Evolutionary conservation across 2,888 invertebrate species (phyloP).

Genomic region (Metacarcinus magister): DNA sequence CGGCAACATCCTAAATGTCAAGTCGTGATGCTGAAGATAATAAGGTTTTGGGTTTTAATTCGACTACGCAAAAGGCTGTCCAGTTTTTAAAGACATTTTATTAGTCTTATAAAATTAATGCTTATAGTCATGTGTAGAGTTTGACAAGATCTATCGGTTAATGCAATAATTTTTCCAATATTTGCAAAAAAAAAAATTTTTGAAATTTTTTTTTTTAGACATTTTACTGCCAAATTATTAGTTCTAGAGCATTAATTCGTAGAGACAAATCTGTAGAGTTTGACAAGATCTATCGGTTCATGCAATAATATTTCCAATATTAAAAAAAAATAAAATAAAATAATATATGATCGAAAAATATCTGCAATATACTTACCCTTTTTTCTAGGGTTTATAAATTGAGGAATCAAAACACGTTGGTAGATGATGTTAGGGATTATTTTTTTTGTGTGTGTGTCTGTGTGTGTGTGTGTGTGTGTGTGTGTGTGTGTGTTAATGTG

Average conservation of each 20-base stretch:
- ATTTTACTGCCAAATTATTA: too few relatives aligned
- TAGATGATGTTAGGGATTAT: background rate
- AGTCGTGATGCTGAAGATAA: conserved; percentile 11
- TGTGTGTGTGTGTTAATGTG: background rate
- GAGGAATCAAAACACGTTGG: background rate
- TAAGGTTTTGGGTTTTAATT: background rate
- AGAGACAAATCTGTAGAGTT: too few relatives aligned
- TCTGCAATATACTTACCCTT: background rate
- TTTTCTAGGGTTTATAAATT: background rate
- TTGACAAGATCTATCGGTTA: too few relatives aligned
- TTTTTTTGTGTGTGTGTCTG: background rate
- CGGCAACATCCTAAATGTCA: conserved; percentile 31
- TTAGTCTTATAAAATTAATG: too few relatives aligned
- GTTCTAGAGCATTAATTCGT: too few relatives aligned
- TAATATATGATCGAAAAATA: background rate
- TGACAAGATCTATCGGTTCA: too few relatives aligned
- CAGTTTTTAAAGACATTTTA: background rate
- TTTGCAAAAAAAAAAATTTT: too few relatives aligned
- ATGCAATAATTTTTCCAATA: too few relatives aligned
- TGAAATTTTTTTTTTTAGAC: too few relatives aligned
- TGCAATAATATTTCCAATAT: too few relatives aligned
- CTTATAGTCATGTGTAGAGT: too few relatives aligned
- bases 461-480: background rate
- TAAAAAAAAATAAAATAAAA: too few relatives aligned
- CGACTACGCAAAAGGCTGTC: background rate